Evolutionary conservation across 2,113 vertebrate genomes (phyloP), one percentile per base, ranked within the genome.

Genomic region (Mesitornis unicolor): DNA sequence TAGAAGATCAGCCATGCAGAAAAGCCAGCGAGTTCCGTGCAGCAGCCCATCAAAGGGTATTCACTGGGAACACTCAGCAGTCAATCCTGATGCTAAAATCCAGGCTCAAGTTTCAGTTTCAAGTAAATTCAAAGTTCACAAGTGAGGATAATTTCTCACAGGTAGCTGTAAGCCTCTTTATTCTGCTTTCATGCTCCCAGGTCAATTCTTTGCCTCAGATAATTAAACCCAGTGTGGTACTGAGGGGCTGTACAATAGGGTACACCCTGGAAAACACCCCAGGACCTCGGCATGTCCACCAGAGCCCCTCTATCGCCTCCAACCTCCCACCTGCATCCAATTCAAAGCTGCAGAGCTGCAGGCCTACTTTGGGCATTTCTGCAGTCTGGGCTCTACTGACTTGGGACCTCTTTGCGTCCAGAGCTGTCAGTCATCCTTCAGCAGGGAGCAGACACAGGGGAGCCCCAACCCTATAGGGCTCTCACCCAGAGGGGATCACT

Each of bases 31-130:
- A 69, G 82, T 33, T 90, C 84, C 48, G 42, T 74, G 24, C 33
- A 11, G 79, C 90, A 92, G 64, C 85, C 89, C 88, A 87, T 95
- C 96, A 94, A 93, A 94, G 83, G 85, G 9, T 75, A 63, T 86
- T 93, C 85, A 38, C 42, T 57, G 69, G 33, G 59, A 96, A 84
- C 82, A 63, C 56, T 84, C 93, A 71, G 90, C 64, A 90, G 73
- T 89, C 96, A 93, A 93, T 78, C 65, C 86, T 11, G n/a, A 68
- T 45, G 56, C 71, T 81, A 85, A 96, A 90, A 95, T 86, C 48
- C 60, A 18, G 73, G 92, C 85, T 96, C 85, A 81, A 68, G 94
- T 94, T 95, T 96, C 92, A 92, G 85, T 92, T 97, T 94, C 92
- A 88, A 94, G 73, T 56, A 86, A 93, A 93, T 35, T 80, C 90